Evolutionary conservation across 1,140 invertebrate genomes (phyloP), one percentile per base, ranked within the genome.

Genomic region (Drosophila bocki): DNA sequence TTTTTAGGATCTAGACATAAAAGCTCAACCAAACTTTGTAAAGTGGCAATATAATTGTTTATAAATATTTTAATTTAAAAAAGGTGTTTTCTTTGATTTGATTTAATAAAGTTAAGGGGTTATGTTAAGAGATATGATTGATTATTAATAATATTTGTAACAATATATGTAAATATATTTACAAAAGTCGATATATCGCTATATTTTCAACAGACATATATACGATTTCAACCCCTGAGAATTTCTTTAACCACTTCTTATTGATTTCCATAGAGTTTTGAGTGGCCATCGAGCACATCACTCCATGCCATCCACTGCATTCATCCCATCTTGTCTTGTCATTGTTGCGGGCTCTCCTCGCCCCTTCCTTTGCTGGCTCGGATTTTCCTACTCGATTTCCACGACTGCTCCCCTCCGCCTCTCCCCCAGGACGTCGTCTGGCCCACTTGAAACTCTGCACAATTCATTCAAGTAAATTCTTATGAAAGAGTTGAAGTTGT

Each of bases 381-480:
- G 37, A 37, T 13, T 44, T 41, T 42, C 51, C 42, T 19, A 17
- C 9, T 17, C 47, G 39, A 22, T 41, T 41, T 62, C 17, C 37
- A 42, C 50, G 29, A 35, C 62, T 37, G 47, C 19, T 39, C 33
- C 48, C 44, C 19, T 8, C 32, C 32, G 8, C 32, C 22, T 22
- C 22, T 7, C 33, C 9, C 33, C 9, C 45, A 3, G 50, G 57
- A 41, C 26, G 42, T 59, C 54, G 60, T 61, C 67, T 57, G 60
- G 64, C 7, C 63, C 79, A 68, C 80, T 79, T 57, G 65, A 74
- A 75, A 72, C 61, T 80, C 76, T 78, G 75, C 84, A 84, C 84
- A 88, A 82, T 87, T 84, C 72, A 84, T 83, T 87, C 78, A 86
- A 85, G 78, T 75, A 85, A 81, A 85, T 86, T 82, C 78, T 85